Conservation (phyloP, 23 tunicate species). For the Diplosoma virens region DNA sequence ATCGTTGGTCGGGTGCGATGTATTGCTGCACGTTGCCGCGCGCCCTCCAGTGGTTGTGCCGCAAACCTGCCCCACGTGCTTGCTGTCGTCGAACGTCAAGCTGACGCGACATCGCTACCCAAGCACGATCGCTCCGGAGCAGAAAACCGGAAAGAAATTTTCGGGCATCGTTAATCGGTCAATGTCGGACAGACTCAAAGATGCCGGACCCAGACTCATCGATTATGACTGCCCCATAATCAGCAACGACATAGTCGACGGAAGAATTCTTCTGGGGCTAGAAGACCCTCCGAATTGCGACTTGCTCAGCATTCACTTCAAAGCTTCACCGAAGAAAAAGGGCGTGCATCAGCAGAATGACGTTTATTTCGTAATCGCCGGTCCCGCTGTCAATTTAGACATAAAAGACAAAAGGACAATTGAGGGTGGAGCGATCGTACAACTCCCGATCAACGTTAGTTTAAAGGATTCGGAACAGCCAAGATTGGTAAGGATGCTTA, state of each 20-base stretch:
- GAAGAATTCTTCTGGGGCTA: constrained; percentile 56
- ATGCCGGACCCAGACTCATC: background rate
- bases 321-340: background rate
- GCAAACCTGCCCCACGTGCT: background rate
- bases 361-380: constrained; percentile 29
- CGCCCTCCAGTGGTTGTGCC: background rate
- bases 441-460: constrained; percentile 45
- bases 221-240: constrained; percentile 31
- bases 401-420: constrained; percentile 15
- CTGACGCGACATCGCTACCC: background rate
- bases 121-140: background rate
- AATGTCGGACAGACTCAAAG: background rate
- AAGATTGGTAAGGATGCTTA: too few relatives aligned
- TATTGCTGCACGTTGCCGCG: constrained; percentile 52
- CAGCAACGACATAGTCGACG: constrained; percentile 21
- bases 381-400: constrained; percentile 59
- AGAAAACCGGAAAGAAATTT: constrained; percentile 5
- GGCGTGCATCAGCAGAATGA: background rate
- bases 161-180: background rate
- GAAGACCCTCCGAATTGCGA: constrained; percentile 55
- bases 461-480: background rate
- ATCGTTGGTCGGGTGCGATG: constrained; percentile 49
- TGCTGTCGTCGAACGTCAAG: background rate
- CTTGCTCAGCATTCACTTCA: background rate
- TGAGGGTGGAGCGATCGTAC: constrained; percentile 40